Evolutionary conservation across 2,113 vertebrate species (phyloP).

Genomic region (Cavia porcellus): DNA sequence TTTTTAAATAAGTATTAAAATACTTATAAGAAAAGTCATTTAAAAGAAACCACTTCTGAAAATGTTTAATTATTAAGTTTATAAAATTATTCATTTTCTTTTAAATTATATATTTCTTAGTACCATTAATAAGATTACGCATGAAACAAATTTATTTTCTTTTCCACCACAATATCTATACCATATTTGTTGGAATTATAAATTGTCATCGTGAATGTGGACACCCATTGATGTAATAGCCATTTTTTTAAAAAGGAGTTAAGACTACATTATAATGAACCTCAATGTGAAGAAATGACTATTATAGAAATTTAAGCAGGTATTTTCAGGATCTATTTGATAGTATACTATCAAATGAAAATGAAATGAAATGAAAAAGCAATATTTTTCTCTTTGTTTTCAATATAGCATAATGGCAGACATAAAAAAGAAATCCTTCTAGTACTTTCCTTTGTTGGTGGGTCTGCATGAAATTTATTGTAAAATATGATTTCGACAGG

Average conservation of each 20-base stretch:
- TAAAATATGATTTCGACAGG: neutral
- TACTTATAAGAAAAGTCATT: neutral
- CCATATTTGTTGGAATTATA: neutral
- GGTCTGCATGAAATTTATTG: conserved; percentile 13
- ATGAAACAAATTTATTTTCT: neutral
- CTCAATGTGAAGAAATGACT: neutral
- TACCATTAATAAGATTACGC: conserved; percentile 43
- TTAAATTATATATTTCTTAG: conserved; percentile 40
- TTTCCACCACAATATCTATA: conserved; percentile 9
- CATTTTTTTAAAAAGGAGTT: neutral
- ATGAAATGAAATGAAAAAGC: neutral
- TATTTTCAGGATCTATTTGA: neutral
- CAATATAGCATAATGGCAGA: conserved; percentile 37
- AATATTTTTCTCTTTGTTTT: conserved; percentile 72
- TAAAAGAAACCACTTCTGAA: conserved; percentile 52
- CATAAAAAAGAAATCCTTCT: conserved; percentile 37
- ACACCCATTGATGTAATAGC: neutral
- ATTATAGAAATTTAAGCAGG: neutral
- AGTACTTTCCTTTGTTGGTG: conserved; percentile 2
- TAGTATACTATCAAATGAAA: neutral
- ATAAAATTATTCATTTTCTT: conserved; percentile 34
- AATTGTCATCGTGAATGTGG: conserved; percentile 16
- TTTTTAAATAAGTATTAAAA: conserved; percentile 15
- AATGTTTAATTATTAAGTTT: neutral
- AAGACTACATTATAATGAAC: conserved; percentile 32